Percentiles rank a stretch among this genome's conserved stretches.
Conservation (phyloP, 2,797 vertebrate species). For the Ctenopoma multispine region DNA sequence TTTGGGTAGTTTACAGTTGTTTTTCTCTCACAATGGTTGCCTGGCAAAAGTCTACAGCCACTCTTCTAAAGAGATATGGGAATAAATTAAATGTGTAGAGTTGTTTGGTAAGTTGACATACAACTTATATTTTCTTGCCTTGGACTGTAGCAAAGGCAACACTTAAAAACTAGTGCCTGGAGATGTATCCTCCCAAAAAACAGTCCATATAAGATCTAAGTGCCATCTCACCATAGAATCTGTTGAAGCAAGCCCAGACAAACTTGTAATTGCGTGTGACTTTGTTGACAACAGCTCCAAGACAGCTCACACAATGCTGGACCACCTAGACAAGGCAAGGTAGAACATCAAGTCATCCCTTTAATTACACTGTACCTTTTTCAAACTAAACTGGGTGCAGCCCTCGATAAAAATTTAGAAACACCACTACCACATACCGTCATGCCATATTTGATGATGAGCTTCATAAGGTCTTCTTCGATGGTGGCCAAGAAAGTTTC, state of each 20-base stretch:
- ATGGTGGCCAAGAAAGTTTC: conserved; percentile 97
- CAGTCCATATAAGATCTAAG: not conserved
- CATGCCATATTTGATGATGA: conserved; percentile 99
- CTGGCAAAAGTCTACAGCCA: not conserved
- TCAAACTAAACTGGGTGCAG: not conserved
- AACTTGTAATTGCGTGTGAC: conserved; percentile 98
- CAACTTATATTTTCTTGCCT: not conserved
- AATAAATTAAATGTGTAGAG: not conserved
- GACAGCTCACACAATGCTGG: conserved; percentile 97
- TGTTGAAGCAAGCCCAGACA: conserved; percentile 99
- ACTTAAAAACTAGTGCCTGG: not conserved
- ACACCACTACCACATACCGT: conserved; percentile 84
- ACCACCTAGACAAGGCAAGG: conserved; percentile 87
- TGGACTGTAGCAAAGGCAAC: not conserved
- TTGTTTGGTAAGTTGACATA: not conserved
- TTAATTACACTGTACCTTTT: not conserved
- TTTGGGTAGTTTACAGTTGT: too few species aligned
- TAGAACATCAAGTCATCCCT: not conserved
- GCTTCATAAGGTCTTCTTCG: conserved; percentile 99
- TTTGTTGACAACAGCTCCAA: conserved; percentile 97
- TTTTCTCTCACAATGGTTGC: not conserved
- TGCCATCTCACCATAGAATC: conserved; percentile 91
- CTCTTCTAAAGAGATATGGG: not conserved
- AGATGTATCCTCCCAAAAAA: conserved; percentile 1
- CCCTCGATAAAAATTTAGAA: not conserved